These are phyloP conservation scores for Lacerta viridis DNA, from an alignment of 2,797 vertebrate genomes.

Conservation along the genomic window DNA sequence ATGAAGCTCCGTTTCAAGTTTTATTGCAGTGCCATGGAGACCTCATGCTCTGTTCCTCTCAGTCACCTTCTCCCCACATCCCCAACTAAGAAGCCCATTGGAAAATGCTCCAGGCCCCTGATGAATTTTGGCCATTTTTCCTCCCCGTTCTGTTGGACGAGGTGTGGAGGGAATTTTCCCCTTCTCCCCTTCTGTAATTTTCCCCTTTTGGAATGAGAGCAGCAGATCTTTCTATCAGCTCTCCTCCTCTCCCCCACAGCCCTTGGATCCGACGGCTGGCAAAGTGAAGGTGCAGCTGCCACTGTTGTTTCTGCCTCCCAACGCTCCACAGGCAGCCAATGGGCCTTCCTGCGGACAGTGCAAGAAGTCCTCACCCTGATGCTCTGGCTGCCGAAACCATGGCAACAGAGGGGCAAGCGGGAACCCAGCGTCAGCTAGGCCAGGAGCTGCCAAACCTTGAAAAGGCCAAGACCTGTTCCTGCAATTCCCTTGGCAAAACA, in stretches of 20 bases:
- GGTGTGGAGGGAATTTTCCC: too few species aligned
- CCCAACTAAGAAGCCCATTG: neutral
- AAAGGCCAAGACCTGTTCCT: neutral
- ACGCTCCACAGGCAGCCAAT: conserved; percentile 65
- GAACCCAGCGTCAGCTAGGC: conserved; percentile 5
- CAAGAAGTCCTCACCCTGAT: conserved; percentile 40
- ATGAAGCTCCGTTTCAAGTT: too few species aligned
- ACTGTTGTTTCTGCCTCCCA: conserved; percentile 30
- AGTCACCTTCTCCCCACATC: too few species aligned
- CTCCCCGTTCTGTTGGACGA: too few species aligned
- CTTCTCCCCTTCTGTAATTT: neutral
- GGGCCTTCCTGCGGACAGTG: conserved; percentile 66
- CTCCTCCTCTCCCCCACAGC: conserved; percentile 1
- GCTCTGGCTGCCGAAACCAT: conserved; percentile 52
- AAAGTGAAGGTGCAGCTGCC: conserved; percentile 67
- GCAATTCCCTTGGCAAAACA: neutral
- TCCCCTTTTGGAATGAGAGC: neutral
- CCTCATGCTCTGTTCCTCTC: neutral
- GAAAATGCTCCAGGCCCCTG: neutral
- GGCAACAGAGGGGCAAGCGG: conserved; percentile 3
- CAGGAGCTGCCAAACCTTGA: neutral
- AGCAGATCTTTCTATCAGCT: neutral
- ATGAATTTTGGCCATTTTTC: too few species aligned
- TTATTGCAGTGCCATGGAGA: too few species aligned
- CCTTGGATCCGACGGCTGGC: conserved; percentile 64